Base-by-base conservation (phyloP, 2,113 vertebrate genomes). In the Anhinga anhinga region DNA sequence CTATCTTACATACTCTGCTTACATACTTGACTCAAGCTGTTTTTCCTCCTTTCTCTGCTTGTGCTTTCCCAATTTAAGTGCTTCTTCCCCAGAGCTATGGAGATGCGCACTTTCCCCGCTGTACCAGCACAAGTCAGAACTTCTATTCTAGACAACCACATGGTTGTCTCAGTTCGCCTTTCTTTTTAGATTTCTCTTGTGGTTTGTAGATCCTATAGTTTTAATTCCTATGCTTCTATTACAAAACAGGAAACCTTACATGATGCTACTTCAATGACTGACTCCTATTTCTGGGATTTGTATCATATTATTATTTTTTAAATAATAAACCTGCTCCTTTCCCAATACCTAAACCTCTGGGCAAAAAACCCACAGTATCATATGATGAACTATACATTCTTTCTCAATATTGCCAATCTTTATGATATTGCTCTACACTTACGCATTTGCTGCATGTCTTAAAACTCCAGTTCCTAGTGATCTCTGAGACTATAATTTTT, bases 91-190 rank as follows among this genome's bases (percentile, higher is more conserved):
- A 50, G 32, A 58, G 19, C 7, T 22, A 15, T 2, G 7, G n/a
- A 21, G 29, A 55, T 7, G 9, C 0, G 3, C 45, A 19, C 27
- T 10, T 65, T 20, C n/a, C 66, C 30, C 2, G 2, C 29, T 25
- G 40, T 3, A 23, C 17, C 20, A 69, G 22, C 50, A 58, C 44
- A 63, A 63, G 38, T 22, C 82, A 79, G n/a, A 69, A 44, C 15
- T 30, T n/a, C 15, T 62, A 17, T 70, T 70, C 76, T 21, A 34
- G 5, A 55, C 8, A 59, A 62, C 19, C 21, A 3, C 23, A 69
- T 0, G 3, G 15, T 11, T 79, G 30, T 44, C 45, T 74, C n/a
- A 23, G 23, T 36, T 56, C n/a, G 47, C 26, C 32, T 65, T 42
- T 53, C 16, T 10, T n/a, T 61, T 84, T 16, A 62, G 8, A 66